These are phyloP conservation scores for Lasioglossum lativentre DNA, from an alignment of 2,888 invertebrate genomes.

Conservation along the genomic window DNA sequence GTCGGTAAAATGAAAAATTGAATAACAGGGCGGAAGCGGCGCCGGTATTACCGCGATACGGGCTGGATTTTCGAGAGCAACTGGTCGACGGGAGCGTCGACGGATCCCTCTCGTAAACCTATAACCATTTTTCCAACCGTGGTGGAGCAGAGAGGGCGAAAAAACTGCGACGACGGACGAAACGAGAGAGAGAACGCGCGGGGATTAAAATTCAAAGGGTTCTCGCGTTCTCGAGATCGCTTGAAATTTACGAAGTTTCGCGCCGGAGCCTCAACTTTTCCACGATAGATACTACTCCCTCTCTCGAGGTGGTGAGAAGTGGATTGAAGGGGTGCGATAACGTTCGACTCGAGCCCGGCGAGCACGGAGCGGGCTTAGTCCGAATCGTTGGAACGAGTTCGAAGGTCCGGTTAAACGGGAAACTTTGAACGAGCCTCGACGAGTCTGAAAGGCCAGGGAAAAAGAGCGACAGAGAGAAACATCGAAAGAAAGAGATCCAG, in stretches of 20 bases:
- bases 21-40: conserved; percentile 26
- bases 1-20: conserved; percentile 8
- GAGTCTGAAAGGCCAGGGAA: conserved; percentile 4
- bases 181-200: conserved; percentile 29
- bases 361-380: conserved; percentile 12
- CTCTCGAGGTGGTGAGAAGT: conserved; percentile 26
- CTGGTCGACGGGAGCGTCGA: conserved; percentile 26
- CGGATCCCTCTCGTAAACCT: conserved; percentile 50
- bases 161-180: background rate
- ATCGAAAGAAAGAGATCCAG: background rate
- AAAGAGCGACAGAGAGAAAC: background rate
- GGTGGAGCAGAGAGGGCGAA: background rate
- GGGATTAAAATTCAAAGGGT: conserved; percentile 71
- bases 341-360: conserved; percentile 27
- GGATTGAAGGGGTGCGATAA: conserved; percentile 46
- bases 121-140: conserved; percentile 55
- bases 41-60: conserved; percentile 12
- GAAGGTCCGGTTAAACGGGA: conserved; percentile 10
- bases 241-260: conserved; percentile 70
- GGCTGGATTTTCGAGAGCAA: conserved; percentile 36
- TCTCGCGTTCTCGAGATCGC: conserved; percentile 54
- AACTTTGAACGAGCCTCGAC: conserved; percentile 19
- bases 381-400: conserved; percentile 36
- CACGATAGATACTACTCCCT: conserved; percentile 51
- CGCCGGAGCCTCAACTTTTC: conserved; percentile 55